A percentile compares a stretch with the other conserved stretches of the same genome.
These are phyloP conservation scores for Melipona quadrifasciata DNA, from an alignment of 1,140 invertebrate genomes.

Conservation along the genomic window DNA sequence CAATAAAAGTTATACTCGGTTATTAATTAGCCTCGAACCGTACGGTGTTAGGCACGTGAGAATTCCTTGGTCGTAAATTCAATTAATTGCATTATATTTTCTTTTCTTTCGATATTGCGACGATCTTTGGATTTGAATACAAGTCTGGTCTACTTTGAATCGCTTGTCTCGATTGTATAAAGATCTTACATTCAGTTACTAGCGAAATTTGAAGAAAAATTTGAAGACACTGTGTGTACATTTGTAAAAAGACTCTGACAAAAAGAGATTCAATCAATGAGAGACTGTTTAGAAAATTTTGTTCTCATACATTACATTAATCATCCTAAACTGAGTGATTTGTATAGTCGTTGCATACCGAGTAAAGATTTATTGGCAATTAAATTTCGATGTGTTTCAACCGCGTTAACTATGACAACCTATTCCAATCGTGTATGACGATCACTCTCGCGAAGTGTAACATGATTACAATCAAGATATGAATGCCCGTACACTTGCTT, in stretches of 20 bases:
- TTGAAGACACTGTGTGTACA: no score
- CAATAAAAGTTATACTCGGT: no score
- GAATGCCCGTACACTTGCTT: conserved; percentile 10
- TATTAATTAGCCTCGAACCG: background rate
- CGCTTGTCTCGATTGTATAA: background rate
- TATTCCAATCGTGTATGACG: conserved; percentile 10
- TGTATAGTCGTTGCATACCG: no score
- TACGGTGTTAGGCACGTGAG: background rate
- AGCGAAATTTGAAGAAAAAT: no score
- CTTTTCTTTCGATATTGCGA: no score
- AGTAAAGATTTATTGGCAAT: conserved; percentile 9
- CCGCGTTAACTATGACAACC: background rate
- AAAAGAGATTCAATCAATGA: no score
- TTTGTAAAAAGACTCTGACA: no score
- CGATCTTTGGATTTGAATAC: background rate
- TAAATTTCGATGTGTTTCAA: background rate
- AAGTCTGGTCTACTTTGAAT: background rate
- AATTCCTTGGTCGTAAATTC: background rate
- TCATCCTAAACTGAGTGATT: no score
- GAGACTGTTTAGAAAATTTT: no score
- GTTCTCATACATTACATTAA: no score
- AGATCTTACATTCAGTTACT: no score
- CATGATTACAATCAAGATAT: conserved; percentile 11
- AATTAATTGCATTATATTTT: background rate
- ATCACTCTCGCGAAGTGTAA: conserved; percentile 9